phyloP scores from a whole-genome alignment of 2,113 vertebrate genomes.

The Bambusicola thoracicus region DNA sequence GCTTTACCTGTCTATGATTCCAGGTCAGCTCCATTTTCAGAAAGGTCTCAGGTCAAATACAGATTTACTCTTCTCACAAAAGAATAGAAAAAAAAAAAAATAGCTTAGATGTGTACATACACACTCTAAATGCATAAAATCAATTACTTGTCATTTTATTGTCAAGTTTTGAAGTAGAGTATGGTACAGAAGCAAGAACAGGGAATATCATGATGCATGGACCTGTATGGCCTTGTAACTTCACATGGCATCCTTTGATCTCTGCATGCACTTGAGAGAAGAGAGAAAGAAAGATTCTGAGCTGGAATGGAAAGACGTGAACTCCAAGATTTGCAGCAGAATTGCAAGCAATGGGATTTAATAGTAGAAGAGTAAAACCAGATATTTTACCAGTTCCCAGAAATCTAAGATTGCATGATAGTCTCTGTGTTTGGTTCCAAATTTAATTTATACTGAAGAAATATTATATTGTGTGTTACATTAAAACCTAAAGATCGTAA shows the following conservation, averaged over 20 bases:
- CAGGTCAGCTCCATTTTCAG: constrained; percentile 77
- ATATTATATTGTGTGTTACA: not conserved
- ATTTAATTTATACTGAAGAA: not conserved
- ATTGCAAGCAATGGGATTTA: not conserved
- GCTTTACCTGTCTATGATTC: constrained; percentile 73
- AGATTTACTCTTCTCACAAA: constrained; percentile 68
- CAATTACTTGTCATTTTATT: not conserved
- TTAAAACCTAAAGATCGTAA: not conserved
- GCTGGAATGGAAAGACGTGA: not conserved
- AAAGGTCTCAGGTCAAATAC: constrained; percentile 71
- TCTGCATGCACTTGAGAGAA: not conserved
- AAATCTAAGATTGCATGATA: not conserved
- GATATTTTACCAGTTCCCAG: not conserved
- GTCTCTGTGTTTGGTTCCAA: not conserved
- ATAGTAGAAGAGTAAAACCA: not conserved
- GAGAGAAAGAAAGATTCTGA: not conserved
- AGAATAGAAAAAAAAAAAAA: not conserved
- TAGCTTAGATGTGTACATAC: not conserved
- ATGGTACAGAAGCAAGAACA: not conserved
- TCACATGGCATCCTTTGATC: not conserved
- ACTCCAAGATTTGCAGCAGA: not conserved
- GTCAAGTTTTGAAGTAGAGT: not conserved
- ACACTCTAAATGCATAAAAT: not conserved
- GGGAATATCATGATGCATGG: fast-evolving
- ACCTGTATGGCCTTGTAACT: not conserved